These are phyloP conservation scores for Beaufortia kweichowensis DNA, from an alignment of 2,113 vertebrate genomes.

Conservation along the genomic window DNA sequence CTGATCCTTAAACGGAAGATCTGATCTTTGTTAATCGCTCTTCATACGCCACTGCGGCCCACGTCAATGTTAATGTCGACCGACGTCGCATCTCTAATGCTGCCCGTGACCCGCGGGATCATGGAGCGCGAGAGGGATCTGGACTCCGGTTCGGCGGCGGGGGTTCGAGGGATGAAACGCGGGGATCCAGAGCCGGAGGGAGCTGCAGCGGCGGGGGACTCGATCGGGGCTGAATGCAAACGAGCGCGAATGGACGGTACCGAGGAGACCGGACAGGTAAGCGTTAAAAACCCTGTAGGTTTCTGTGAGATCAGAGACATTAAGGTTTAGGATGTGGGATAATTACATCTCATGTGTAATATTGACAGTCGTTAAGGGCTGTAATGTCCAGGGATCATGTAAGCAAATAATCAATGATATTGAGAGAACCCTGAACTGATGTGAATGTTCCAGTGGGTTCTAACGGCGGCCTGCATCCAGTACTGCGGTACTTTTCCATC, in stretches of 20 bases:
- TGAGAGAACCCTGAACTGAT: too few relatives aligned
- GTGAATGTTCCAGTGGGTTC: too few relatives aligned
- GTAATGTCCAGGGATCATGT: too few relatives aligned
- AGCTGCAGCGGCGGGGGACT: conserved; percentile 68
- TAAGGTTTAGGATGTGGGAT: too few relatives aligned
- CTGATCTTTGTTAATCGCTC: background rate
- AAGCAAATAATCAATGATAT: too few relatives aligned
- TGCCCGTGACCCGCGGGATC: conserved; percentile 78
- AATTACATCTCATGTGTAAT: background rate
- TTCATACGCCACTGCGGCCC: conserved; percentile 47
- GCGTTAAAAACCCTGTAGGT: conserved; percentile 37
- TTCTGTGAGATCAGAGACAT: too few relatives aligned
- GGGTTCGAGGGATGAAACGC: conserved; percentile 78
- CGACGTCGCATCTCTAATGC: conserved; percentile 81
- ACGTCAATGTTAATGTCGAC: conserved; percentile 84
- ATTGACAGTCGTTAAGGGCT: too few relatives aligned
- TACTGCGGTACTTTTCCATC: conserved; percentile 37
- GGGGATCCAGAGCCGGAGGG: conserved; percentile 79
- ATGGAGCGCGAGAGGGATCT: conserved; percentile 79
- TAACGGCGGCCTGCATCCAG: background rate
- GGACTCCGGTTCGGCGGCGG: conserved; percentile 71
- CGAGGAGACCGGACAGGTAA: conserved; percentile 75
- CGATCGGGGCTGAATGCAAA: conserved; percentile 77
- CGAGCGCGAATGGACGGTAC: conserved; percentile 77
- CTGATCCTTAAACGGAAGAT: background rate